Evolutionary conservation across 2,113 vertebrate genomes (phyloP).

Genomic region (Neotoma lepida): DNA sequence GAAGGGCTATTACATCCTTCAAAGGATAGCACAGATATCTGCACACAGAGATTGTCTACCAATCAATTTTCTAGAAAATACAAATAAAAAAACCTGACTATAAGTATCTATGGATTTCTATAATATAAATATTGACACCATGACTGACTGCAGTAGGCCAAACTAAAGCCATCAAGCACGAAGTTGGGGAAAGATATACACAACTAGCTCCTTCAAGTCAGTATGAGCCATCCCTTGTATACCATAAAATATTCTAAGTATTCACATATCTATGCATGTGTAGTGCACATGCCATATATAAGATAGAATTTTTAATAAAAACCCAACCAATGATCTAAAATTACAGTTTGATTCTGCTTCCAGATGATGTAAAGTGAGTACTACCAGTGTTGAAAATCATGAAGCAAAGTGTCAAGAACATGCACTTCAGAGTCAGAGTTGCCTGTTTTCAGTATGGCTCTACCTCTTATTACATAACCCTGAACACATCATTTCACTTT

Average conservation of each 20-base stretch:
- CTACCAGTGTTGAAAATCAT: background rate
- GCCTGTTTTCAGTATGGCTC: background rate
- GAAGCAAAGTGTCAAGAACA: conserved; percentile 7
- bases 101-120: background rate
- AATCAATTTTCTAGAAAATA: conserved; percentile 44
- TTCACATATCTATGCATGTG: background rate
- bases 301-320: conserved; percentile 7
- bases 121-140: conserved; percentile 16
- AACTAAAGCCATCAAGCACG: conserved; percentile 7
- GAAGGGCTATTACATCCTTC: background rate
- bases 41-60: background rate
- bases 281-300: background rate
- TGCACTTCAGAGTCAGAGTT: background rate
- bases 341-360: background rate
- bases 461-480: background rate
- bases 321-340: conserved; percentile 17
- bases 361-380: background rate
- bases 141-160: background rate
- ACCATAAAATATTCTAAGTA: background rate
- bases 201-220: background rate
- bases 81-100: conserved; percentile 34
- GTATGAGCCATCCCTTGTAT: background rate
- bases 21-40: background rate
- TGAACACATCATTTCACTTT: conserved; percentile 43
- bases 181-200: conserved; percentile 23